Conservation (phyloP, 2,888 invertebrate genomes). For the Scelioninae gen. 1 region DNA sequence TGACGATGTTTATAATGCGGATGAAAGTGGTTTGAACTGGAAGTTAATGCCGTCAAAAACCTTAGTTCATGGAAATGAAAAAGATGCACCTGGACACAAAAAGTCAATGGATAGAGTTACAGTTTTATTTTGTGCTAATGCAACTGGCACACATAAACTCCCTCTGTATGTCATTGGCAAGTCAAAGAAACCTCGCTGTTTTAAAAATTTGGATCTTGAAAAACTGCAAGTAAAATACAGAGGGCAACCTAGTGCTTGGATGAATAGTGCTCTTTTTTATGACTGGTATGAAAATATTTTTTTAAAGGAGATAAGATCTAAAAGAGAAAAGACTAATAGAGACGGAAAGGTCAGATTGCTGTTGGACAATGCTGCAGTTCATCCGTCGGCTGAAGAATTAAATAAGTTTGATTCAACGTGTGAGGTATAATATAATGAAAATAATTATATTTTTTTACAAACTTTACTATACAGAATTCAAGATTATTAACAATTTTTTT, state of each 20-base stretch:
- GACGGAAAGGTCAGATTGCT: slow-evolving; percentile 17
- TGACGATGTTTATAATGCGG: slow-evolving; percentile 16
- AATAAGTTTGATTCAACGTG: slow-evolving; percentile 15
- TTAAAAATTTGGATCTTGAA: background rate
- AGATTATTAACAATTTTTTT: no score
- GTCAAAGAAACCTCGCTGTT: slow-evolving; percentile 14
- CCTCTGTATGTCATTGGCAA: slow-evolving; percentile 13
- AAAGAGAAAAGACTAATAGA: slow-evolving; percentile 5
- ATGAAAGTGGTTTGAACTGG: slow-evolving; percentile 27
- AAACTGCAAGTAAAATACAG: slow-evolving; percentile 21
- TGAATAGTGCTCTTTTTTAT: slow-evolving; percentile 4
- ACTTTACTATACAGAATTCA: background rate
- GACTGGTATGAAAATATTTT: slow-evolving; percentile 23
- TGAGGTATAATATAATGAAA: slow-evolving; percentile 5
- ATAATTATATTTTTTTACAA: slow-evolving; percentile 2
- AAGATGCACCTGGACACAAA: background rate
- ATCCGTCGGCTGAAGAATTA: slow-evolving; percentile 5
- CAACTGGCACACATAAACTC: slow-evolving; percentile 24
- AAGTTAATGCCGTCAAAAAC: background rate
- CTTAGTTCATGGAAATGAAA: slow-evolving; percentile 12
- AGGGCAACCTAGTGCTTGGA: slow-evolving; percentile 23
- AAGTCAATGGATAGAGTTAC: slow-evolving; percentile 27
- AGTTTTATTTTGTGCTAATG: slow-evolving; percentile 29
- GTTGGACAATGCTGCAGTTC: slow-evolving; percentile 23
- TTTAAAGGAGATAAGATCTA: background rate